Base-by-base conservation (phyloP, 2,113 vertebrate species). In the Apteryx owenii region DNA sequence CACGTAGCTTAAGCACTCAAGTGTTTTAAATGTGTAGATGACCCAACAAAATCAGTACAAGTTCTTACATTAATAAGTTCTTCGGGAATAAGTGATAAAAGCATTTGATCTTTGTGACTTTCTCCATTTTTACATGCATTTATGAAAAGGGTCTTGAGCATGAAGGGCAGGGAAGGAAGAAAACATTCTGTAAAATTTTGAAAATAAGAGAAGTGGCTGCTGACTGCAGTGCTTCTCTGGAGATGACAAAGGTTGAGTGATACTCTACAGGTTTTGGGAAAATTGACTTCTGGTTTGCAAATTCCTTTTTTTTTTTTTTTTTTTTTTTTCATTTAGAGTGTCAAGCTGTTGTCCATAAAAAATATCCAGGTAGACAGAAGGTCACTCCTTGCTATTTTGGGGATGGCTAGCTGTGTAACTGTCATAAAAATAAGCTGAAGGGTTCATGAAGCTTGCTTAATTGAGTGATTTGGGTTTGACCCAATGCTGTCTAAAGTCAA, bases 381-480 rank as follows among this genome's bases (percentile, higher is more conserved):
- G 66, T 85, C 0, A 0, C 48, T 4, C 33, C 66, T 76, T 17
- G 66, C 78, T 85, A 51, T 88, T 96, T 88, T 89, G 85, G 90
- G 78, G 62, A 23, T 0, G 0, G 9, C 78, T 78, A 21, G n/a
- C 73, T 38, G 31, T 15, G 2, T 68, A 81, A 6, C 87, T 72
- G 61, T 38, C 65, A 15, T 2, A 62, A 56, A 79, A 85, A 72
- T 33, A 42, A 85, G 42, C 78, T 72, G 61, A 72, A 86, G 68
- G 61, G 70, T 2, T 0, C 20, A 18, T 42, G 46, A 61, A 29
- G 40, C 36, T 29, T 54, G 61, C 0, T 0, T 31, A 5, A 42
- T 31, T 18, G 7, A 31, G 33, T 54, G 42, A 33, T 12, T 23
- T 4, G n/a, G 36, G 25, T 80, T 25, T 0, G 1, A 31, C 58